phyloP scores from a whole-genome alignment of 2,797 vertebrate species.

The Aselliscus stoliczkanus region DNA sequence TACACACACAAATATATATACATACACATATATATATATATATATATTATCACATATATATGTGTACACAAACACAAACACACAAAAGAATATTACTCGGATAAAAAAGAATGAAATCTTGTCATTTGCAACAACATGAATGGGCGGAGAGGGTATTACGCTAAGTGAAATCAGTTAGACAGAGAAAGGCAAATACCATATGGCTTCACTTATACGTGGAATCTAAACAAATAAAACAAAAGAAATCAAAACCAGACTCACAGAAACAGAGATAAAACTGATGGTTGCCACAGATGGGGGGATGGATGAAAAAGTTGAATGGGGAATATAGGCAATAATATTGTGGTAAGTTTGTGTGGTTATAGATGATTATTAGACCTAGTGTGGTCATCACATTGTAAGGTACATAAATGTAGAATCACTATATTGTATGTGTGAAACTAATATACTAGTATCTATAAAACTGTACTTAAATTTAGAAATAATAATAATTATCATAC shows the following conservation, averaged over 20 bases:
- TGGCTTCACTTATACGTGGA: neutral
- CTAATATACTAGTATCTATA: neutral
- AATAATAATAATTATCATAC: neutral
- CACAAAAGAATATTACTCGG: neutral
- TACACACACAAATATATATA: neutral
- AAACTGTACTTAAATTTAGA: neutral
- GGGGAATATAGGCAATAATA: neutral
- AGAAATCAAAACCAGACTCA: neutral
- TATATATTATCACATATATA: no score
- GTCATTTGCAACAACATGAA: neutral
- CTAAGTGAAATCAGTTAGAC: neutral
- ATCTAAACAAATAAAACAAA: neutral
- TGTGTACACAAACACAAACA: no score
- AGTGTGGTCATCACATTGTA: neutral
- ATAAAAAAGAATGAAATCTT: neutral
- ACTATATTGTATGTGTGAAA: neutral
- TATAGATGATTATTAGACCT: neutral
- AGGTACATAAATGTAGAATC: neutral
- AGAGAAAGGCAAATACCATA: neutral
- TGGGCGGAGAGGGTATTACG: neutral
- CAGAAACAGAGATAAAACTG: neutral
- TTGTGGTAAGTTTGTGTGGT: neutral
- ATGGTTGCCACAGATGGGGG: neutral
- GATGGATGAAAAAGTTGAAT: neutral
- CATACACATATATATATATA: neutral